These are phyloP conservation scores for Sylvia borin DNA, from an alignment of 2,797 vertebrate species.

Conservation along the genomic window DNA sequence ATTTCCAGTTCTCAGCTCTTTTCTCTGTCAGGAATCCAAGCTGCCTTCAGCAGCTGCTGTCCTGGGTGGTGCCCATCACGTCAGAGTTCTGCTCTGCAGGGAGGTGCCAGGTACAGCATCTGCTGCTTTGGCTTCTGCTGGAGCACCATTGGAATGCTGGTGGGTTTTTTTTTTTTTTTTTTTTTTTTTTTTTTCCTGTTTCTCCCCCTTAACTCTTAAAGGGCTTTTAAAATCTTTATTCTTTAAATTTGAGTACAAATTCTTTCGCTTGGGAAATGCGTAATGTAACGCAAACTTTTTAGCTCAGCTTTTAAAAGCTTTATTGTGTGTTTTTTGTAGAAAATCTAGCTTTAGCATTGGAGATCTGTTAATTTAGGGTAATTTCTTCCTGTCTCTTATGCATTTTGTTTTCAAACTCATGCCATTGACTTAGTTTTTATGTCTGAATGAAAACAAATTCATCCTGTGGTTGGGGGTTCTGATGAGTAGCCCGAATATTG, in stretches of 20 bases:
- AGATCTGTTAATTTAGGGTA: not conserved
- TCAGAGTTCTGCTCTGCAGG: accelerated
- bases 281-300: not conserved
- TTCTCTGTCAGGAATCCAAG: not conserved
- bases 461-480: not conserved
- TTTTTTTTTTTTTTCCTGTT: not conserved
- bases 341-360: not conserved
- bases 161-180: not conserved
- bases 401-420: not conserved
- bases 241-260: not conserved
- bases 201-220: not conserved
- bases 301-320: not conserved
- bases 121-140: not conserved
- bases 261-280: not conserved
- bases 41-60: not conserved
- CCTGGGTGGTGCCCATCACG: accelerated
- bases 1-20: not conserved
- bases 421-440: not conserved
- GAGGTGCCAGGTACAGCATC: not conserved
- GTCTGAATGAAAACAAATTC: not conserved
- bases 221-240: not conserved
- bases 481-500: not conserved
- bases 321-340: not conserved
- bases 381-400: not conserved
- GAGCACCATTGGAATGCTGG: not conserved